Conservation (phyloP, 2,797 vertebrate species). For the Basileuterus tristriatus region DNA sequence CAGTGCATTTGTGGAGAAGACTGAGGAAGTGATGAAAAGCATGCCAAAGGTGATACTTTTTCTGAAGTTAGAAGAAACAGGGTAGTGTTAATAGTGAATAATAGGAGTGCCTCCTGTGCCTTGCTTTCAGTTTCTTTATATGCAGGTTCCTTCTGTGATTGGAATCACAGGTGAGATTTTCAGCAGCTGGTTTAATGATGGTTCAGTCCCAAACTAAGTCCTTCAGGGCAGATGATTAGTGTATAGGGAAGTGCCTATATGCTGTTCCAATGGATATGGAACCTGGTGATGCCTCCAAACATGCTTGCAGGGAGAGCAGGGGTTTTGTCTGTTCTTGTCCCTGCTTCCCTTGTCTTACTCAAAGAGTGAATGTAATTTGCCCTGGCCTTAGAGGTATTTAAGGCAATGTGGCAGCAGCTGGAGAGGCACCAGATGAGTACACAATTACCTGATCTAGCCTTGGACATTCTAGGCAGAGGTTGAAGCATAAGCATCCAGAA, state of each 20-base stretch:
- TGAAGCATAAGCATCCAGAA: not conserved
- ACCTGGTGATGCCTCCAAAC: not conserved
- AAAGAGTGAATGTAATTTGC: not conserved
- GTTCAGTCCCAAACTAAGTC: not conserved
- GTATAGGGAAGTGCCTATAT: not conserved
- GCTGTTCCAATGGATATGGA: not conserved
- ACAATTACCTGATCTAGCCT: not conserved
- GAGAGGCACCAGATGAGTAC: not conserved
- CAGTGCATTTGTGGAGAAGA: not conserved
- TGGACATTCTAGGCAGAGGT: not conserved
- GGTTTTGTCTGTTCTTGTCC: not conserved
- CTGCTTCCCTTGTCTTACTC: not conserved
- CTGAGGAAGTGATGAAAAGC: conserved; percentile 1
- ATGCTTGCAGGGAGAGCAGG: not conserved
- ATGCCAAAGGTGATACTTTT: not conserved
- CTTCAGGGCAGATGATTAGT: not conserved
- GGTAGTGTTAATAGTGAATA: not conserved
- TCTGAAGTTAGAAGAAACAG: not conserved
- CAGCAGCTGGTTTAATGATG: not conserved
- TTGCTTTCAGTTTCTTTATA: not conserved
- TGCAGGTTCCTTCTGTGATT: not conserved
- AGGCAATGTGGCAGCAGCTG: not conserved
- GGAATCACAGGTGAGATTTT: not conserved
- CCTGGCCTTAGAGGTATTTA: not conserved
- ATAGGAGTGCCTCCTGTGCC: not conserved